Percentiles rank a stretch among this genome's conserved stretches.
These are phyloP conservation scores for Cinclus mexicanus DNA, from an alignment of 2,113 vertebrate species.

Conservation along the genomic window DNA sequence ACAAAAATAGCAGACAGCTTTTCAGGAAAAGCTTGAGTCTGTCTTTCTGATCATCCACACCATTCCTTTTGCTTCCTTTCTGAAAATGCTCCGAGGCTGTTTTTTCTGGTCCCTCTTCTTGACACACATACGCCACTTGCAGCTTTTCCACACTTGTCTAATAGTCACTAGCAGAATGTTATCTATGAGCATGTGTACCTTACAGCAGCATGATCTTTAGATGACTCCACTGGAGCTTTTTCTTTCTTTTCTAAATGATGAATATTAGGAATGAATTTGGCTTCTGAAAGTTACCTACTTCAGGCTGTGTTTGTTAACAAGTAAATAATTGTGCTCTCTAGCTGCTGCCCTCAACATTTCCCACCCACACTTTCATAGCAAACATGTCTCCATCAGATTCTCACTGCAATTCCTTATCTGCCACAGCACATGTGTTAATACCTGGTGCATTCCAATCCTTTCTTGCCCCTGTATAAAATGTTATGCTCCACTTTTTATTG, in stretches of 20 bases:
- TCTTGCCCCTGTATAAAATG: background rate
- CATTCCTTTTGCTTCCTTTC: background rate
- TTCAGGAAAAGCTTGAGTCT: background rate
- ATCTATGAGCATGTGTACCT: background rate
- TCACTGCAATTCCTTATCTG: background rate
- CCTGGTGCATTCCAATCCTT: background rate
- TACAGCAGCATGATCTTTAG: background rate
- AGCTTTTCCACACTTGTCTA: background rate
- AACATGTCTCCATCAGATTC: background rate
- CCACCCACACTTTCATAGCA: background rate
- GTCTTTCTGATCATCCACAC: background rate
- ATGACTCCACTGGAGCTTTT: background rate
- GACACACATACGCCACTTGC: background rate
- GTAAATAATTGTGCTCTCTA: background rate
- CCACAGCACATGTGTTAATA: background rate
- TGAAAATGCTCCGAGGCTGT: background rate
- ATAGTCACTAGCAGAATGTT: background rate
- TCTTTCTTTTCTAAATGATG: background rate
- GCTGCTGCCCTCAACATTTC: background rate
- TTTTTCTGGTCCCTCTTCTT: background rate
- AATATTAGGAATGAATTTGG: background rate
- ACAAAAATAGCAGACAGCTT: background rate
- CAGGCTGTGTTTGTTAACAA: background rate
- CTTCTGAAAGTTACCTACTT: background rate
- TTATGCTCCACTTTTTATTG: background rate